phyloP scores from a whole-genome alignment of 2,888 invertebrate species.

The Sepioteuthis lessoniana region DNA sequence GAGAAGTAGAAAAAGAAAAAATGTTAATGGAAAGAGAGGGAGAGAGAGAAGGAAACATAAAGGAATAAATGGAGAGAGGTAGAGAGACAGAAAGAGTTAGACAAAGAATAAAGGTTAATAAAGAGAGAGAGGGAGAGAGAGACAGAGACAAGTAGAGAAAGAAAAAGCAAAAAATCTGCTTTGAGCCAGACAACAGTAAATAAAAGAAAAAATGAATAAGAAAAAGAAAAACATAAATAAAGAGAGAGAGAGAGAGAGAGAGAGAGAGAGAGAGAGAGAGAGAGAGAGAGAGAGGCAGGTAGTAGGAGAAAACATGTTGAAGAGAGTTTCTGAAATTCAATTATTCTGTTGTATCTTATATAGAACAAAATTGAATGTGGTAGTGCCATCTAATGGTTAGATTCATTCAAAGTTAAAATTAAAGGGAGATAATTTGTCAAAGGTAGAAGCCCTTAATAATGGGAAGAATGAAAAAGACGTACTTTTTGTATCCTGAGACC shows the following conservation, averaged over 20 bases:
- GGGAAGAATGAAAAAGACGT: constrained; percentile 51
- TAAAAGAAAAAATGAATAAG: too few relatives aligned
- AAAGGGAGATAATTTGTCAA: not conserved
- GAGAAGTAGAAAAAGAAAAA: too few relatives aligned
- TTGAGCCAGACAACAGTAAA: not conserved
- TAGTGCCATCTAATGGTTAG: not conserved
- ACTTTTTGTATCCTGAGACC: constrained; percentile 88
- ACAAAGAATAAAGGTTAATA: not conserved
- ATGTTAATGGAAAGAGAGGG: too few relatives aligned
- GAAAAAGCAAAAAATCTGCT: not conserved
- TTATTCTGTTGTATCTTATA: too few relatives aligned
- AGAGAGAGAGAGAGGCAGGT: too few relatives aligned
- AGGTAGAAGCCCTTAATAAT: not conserved
- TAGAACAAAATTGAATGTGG: too few relatives aligned
- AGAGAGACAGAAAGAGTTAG: not conserved
- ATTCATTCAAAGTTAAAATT: not conserved
- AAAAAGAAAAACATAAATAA: not conserved
- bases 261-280: too few relatives aligned
- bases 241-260: not conserved
- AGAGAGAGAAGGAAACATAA: too few relatives aligned
- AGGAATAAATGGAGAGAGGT: too few relatives aligned
- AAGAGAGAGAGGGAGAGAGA: not conserved
- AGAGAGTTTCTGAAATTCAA: too few relatives aligned
- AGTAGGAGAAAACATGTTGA: too few relatives aligned
- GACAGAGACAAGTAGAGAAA: not conserved